A percentile compares a stretch with the other conserved stretches of the same genome.
Evolutionary conservation across 2,113 vertebrate species (phyloP).

Genomic region (Paramisgurnus dabryanus): DNA sequence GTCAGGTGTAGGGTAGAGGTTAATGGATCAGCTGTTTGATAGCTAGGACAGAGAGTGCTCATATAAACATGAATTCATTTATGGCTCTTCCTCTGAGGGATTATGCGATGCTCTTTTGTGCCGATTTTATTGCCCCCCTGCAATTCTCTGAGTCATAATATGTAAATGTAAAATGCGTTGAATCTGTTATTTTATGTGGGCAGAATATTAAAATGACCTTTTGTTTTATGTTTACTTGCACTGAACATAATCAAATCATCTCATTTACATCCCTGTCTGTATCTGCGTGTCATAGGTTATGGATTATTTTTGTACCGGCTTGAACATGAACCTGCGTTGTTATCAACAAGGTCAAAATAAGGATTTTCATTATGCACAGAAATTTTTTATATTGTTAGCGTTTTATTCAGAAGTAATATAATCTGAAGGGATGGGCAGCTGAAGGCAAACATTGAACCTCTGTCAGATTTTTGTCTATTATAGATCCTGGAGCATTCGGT

Average conservation of each 20-base stretch:
- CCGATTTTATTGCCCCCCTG: neutral
- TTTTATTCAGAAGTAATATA: too few relatives aligned
- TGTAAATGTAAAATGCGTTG: neutral
- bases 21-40: slow-evolving; percentile 1
- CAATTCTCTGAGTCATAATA: slow-evolving; percentile 2
- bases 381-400: neutral
- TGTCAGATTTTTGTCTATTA: too few relatives aligned
- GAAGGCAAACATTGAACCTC: too few relatives aligned
- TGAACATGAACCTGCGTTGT: neutral
- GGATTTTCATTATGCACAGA: neutral
- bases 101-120: neutral
- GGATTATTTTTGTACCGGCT: neutral
- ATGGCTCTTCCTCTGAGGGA: neutral
- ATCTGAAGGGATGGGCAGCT: too few relatives aligned
- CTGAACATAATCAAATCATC: neutral
- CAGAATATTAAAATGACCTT: slow-evolving; percentile 11
- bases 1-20: neutral
- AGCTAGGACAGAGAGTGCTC: neutral
- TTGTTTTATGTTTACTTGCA: slow-evolving; percentile 4
- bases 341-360: slow-evolving; percentile 5
- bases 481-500: too few relatives aligned
- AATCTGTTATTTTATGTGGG: neutral
- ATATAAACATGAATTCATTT: neutral
- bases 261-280: neutral
- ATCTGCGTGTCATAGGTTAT: neutral